phyloP scores from a whole-genome alignment of 1,140 invertebrate species.

The Meloidogyne floridensis region DNA sequence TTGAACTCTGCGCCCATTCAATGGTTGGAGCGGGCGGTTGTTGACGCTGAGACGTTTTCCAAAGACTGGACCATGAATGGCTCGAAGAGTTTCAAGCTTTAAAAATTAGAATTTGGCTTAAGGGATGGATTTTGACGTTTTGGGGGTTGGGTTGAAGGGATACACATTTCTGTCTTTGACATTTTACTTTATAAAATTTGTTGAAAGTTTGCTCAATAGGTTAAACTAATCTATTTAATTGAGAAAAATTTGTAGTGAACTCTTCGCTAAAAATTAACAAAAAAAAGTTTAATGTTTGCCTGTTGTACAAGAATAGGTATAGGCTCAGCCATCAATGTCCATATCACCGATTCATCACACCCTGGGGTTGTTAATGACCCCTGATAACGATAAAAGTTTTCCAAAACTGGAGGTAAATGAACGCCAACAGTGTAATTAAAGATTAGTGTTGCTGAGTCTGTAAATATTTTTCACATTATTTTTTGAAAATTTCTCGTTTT shows the following conservation, averaged over 20 bases:
- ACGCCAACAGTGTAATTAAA: constrained; percentile 29
- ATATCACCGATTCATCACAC: constrained; percentile 83
- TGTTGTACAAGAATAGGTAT: constrained; percentile 54
- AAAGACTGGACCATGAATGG: constrained; percentile 17
- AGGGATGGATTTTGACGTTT: no score
- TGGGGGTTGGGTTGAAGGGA: no score
- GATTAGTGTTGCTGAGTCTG: constrained; percentile 30
- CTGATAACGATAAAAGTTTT: constrained; percentile 75
- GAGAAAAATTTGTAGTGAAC: no score
- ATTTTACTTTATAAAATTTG: no score
- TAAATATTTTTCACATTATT: background rate
- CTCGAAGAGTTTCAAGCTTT: constrained; percentile 49
- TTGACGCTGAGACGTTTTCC: constrained; percentile 40
- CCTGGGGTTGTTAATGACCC: constrained; percentile 89
- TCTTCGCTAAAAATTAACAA: no score
- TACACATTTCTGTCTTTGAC: no score
- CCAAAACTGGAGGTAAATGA: constrained; percentile 49
- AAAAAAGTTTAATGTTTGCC: constrained; percentile 27
- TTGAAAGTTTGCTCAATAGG: no score
- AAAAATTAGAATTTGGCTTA: no score
- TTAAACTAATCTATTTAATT: no score
- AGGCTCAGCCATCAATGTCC: constrained; percentile 80
- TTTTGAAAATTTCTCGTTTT: background rate
- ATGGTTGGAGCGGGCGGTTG: constrained; percentile 58
- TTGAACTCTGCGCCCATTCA: constrained; percentile 60